Evolutionary conservation across 1,140 invertebrate species (phyloP), one percentile per base, ranked within the genome.

Genomic region (Cyrtorhinus lividipennis): DNA sequence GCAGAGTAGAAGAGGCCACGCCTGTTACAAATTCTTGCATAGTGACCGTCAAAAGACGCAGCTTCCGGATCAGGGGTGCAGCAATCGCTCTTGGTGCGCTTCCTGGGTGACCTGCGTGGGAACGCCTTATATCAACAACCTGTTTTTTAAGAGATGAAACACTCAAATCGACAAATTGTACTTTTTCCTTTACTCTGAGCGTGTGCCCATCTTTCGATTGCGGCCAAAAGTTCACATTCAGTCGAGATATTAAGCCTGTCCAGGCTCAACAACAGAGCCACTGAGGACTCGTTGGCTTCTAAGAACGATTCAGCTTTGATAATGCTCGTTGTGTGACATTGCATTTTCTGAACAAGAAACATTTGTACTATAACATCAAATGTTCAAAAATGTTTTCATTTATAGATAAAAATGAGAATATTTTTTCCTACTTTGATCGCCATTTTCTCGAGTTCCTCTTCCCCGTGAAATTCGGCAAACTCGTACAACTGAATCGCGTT

Each of bases 401-500:
- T n/a, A n/a, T n/a, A n/a, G n/a, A n/a, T n/a, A n/a, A n/a, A n/a
- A n/a, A n/a, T n/a, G n/a, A n/a, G n/a, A n/a, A n/a, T n/a, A n/a
- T 38, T 38, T 38, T 8, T 38, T 65, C 66, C 65, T 75, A 84
- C 83, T 75, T 84, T 78, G 69, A 86, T 76, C 73, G 87, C 90
- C 73, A 87, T 88, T 24, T 88, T 83, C 79, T 88, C 84, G 0
- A 91, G 72, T 2, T 82, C 78, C 60, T 83, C 83, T 69, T 90
- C 88, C 64, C 90, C 87, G 73, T 90, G 91, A 0, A 92, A 72
- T 64, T 84, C 83, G 0, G 87, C 86, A 78, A 91, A 90, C 70
- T 90, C 88, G 71, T 88, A 90, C 5, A 88, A 85, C 64, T 86
- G 75, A 68, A 87, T 90, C 5, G 85, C 88, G 74, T 89, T 90